phyloP scores from a whole-genome alignment of 2,888 invertebrate genomes.

The Rhagonycha fulva region DNA sequence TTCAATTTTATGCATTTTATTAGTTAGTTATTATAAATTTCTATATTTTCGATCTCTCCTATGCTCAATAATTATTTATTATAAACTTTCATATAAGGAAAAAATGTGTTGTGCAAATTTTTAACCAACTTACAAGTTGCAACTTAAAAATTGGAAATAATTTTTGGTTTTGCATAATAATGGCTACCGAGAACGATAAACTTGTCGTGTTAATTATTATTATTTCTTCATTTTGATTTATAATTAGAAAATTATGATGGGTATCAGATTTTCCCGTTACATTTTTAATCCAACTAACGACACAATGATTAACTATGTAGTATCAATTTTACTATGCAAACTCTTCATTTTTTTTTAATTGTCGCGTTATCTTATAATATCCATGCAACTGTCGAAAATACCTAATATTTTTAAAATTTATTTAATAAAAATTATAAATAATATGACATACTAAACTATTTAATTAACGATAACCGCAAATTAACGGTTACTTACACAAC shows the following conservation, averaged over 20 bases:
- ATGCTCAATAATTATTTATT: not conserved
- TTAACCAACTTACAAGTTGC: not conserved
- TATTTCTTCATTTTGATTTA: not conserved
- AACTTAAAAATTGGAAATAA: not conserved
- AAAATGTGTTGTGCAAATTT: not conserved
- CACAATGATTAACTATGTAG: not conserved
- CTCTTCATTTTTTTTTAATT: not conserved
- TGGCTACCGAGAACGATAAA: not conserved
- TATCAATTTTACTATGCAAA: not conserved
- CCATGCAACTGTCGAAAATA: not conserved
- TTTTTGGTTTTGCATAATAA: not conserved
- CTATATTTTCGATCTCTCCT: not conserved
- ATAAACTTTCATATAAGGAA: not conserved
- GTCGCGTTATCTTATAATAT: not conserved
- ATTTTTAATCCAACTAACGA: not conserved
- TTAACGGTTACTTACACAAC: slow-evolving; percentile 3
- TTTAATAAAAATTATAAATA: not conserved
- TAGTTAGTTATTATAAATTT: not conserved
- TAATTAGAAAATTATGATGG: not conserved
- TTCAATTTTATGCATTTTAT: not conserved
- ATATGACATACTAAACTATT: slow-evolving; percentile 2
- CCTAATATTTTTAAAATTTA: not conserved
- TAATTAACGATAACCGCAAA: not conserved
- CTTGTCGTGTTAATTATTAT: not conserved
- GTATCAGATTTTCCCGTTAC: not conserved